A percentile compares a stretch with the other conserved stretches of the same genome.
These are phyloP conservation scores for Neogale vison DNA, from an alignment of 2,113 vertebrate genomes.

Conservation along the genomic window DNA sequence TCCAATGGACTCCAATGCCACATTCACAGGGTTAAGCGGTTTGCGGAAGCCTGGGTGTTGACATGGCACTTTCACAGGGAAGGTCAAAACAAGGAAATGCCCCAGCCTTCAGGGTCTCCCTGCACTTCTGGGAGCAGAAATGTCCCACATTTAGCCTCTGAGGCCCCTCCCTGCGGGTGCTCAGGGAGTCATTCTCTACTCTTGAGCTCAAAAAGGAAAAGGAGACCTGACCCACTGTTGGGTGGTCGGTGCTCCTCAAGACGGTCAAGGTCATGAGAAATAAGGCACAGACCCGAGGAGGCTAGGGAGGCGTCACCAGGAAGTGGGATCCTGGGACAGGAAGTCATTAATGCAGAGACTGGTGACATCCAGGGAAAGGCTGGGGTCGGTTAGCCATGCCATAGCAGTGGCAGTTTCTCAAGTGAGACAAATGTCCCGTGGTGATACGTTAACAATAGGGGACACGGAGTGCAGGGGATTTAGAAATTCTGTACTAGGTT, in stretches of 20 bases:
- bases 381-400: background rate
- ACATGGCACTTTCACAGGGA: background rate
- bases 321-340: background rate
- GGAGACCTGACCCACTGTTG: background rate
- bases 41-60: background rate
- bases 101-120: no score
- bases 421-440: background rate
- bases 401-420: background rate
- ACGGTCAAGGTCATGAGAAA: background rate
- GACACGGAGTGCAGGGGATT: background rate
- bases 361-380: no score
- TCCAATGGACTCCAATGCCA: rapidly evolving
- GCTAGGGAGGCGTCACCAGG: background rate
- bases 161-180: background rate
- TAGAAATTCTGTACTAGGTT: background rate
- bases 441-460: rapidly evolving
- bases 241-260: background rate
- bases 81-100: background rate
- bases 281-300: background rate
- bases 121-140: rapidly evolving
- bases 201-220: no score
- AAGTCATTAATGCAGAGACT: rapidly evolving
- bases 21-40: background rate
- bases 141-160: background rate
- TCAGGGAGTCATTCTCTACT: background rate